phyloP scores from a whole-genome alignment of 2,113 vertebrate species.

The Antennarius striatus region DNA sequence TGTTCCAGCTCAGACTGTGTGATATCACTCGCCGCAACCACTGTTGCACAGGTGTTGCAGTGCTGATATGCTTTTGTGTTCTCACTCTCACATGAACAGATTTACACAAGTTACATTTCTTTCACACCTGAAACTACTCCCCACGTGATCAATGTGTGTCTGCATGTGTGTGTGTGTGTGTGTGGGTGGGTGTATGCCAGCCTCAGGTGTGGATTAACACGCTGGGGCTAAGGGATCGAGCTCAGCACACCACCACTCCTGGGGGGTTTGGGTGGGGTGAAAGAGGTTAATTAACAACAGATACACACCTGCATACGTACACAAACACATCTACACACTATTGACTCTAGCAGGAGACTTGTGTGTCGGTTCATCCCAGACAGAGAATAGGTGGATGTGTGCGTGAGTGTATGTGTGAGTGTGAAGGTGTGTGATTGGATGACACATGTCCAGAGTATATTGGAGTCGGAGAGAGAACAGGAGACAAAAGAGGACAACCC shows the following conservation, averaged over 20 bases:
- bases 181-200: conserved; percentile 13
- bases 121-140: conserved; percentile 43
- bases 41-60: conserved; percentile 60
- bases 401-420: conserved; percentile 23
- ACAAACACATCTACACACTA: conserved; percentile 19
- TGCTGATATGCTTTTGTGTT: conserved; percentile 68
- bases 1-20: conserved; percentile 43
- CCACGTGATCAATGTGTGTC: conserved; percentile 31
- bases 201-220: conserved; percentile 75
- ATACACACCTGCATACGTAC: conserved; percentile 41
- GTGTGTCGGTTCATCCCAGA: conserved; percentile 34
- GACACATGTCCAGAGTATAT: conserved; percentile 51
- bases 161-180: conserved; percentile 19
- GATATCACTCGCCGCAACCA: conserved; percentile 51
- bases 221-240: conserved; percentile 59
- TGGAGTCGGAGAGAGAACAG: conserved; percentile 48
- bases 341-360: conserved; percentile 14
- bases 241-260: conserved; percentile 55
- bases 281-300: conserved; percentile 76
- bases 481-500: conserved; percentile 26
- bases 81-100: conserved; percentile 41
- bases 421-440: conserved; percentile 55
- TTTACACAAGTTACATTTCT: conserved; percentile 55
- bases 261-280: conserved; percentile 56
- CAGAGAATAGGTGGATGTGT: conserved; percentile 24